Evolutionary conservation across 2,888 invertebrate genomes (phyloP).

Genomic region (Agonopterix alstromeriana): DNA sequence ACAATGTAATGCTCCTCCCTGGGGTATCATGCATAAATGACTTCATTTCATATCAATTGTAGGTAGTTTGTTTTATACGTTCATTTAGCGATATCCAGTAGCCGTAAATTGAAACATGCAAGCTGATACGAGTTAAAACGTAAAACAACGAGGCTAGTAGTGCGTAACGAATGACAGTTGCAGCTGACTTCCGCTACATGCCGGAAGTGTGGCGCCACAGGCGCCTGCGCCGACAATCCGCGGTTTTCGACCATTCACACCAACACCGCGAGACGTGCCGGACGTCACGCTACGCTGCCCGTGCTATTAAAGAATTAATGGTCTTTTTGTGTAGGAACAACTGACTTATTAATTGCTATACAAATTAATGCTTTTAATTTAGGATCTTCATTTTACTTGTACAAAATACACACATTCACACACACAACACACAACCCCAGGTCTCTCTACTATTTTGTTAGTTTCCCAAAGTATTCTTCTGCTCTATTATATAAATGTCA

Average conservation of each 20-base stretch:
- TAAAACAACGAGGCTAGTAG: conserved; percentile 12
- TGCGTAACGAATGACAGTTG: conserved; percentile 18
- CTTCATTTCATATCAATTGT: no score
- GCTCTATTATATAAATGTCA: no score
- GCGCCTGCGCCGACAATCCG: conserved; percentile 27
- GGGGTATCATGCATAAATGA: no score
- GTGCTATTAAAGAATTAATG: not conserved
- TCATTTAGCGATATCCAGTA: conserved; percentile 14
- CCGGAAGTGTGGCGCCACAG: conserved; percentile 18
- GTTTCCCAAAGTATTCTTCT: no score
- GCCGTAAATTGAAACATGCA: conserved; percentile 37
- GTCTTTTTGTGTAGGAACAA: no score
- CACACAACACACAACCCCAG: no score
- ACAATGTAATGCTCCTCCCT: no score
- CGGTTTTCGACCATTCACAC: conserved; percentile 30
- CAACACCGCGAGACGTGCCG: conserved; percentile 63
- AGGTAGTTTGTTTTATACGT: not conserved
- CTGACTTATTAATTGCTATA: no score
- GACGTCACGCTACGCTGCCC: conserved; percentile 55
- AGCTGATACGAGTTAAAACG: conserved; percentile 32
- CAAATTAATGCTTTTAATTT: no score
- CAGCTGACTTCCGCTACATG: conserved; percentile 17
- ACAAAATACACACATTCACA: no score
- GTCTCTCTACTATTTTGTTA: no score
- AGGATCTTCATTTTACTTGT: no score